A percentile compares a stretch with the other conserved stretches of the same genome.
Evolutionary conservation across 2,888 invertebrate species (phyloP).

Genomic region (Sarcophaga carnaria): DNA sequence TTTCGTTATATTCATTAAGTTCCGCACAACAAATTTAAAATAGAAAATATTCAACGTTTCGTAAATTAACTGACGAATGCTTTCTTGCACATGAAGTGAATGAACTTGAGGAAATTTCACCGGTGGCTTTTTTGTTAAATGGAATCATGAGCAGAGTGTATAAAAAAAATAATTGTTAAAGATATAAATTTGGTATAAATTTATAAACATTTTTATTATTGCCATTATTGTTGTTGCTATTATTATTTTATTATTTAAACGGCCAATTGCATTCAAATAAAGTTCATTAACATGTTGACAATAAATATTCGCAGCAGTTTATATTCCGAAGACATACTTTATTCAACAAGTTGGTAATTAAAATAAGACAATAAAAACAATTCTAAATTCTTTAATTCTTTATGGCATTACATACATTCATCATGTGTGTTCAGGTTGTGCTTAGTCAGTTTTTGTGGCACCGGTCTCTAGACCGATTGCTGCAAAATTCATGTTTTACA

Average conservation of each 20-base stretch:
- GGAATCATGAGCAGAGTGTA: background rate
- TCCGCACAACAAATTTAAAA: no score
- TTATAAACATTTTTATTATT: background rate
- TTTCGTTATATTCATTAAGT: no score
- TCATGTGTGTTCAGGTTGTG: no score
- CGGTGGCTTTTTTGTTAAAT: conserved; percentile 10
- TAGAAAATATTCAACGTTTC: no score
- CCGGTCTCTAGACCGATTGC: no score
- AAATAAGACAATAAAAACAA: no score
- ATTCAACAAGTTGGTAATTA: no score
- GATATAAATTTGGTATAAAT: background rate
- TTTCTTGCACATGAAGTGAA: conserved; percentile 35
- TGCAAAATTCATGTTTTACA: no score
- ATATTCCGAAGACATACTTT: no score
- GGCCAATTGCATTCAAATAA: conserved; percentile 12
- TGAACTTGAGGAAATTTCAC: conserved; percentile 51
- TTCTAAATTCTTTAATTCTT: no score
- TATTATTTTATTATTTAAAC: conserved; percentile 5
- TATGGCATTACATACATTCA: no score
- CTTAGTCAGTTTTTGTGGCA: no score
- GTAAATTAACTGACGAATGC: background rate
- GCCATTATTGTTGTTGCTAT: conserved; percentile 19
- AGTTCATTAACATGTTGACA: conserved; percentile 29
- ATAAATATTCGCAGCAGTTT: background rate
- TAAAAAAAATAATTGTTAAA: background rate